Evolutionary conservation across 2,797 vertebrate genomes (phyloP), one percentile per base, ranked within the genome.

Genomic region (Protonibea diacanthus): DNA sequence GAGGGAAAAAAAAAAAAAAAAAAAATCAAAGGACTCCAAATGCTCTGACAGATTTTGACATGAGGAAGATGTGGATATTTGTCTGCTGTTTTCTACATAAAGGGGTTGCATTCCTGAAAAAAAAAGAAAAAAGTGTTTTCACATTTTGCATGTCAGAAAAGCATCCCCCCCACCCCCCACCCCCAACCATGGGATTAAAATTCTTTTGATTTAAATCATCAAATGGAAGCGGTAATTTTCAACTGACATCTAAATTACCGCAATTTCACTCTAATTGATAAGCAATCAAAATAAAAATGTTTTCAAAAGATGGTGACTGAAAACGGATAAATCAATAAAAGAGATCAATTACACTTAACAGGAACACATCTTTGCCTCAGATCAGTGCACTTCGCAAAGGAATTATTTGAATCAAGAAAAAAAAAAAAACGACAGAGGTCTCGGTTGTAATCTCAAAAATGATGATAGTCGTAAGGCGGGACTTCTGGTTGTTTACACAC

Each of bases 21-120:
- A 82, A 70, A 88, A 88, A 95, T 94, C 93, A 94, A 95, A 95
- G 93, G 87, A 87, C 86, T 89, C 89, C 71, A 85, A 94, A 89
- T 85, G 83, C 91, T 91, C 86, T 81, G 82, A 92, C 92, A 91
- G 93, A 93, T 87, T 92, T 81, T 90, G 94, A 92, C 92, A 92
- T 84, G 86, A 90, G 80, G 89, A 91, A 87, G 91, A 94, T 90
- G 88, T 78, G 86, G 89, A 93, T 91, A 89, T 93, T 87, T 91
- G 89, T 92, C 84, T 78, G 78, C 80, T 90, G 81, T 86, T 93
- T 91, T 92, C 86, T 77, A 67, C 86, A 81, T 68, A 92, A 88
- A 92, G 82, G 78, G 63, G 80, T 83, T 73, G 66, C 79, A 91
- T 93, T 94, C 90, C 83, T 87, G 74, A 38, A 38, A 9, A 8